These are phyloP conservation scores for Oryzias sinensis DNA, from an alignment of 2,797 vertebrate species.

Conservation along the genomic window DNA sequence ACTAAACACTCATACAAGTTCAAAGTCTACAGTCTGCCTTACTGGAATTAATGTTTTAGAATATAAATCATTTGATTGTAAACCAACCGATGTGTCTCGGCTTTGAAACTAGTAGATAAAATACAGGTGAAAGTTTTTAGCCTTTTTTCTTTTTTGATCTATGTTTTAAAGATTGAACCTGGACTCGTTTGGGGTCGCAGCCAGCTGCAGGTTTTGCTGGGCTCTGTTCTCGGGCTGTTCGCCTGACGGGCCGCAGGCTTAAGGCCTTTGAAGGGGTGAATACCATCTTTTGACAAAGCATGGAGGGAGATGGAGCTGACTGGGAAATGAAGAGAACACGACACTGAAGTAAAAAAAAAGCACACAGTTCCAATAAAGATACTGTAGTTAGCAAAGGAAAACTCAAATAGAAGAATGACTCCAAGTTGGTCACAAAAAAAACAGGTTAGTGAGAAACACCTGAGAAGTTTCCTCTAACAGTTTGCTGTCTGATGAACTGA, in stretches of 20 bases:
- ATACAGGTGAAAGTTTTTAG: too few relatives aligned
- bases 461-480: conserved; percentile 15
- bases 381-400: conserved; percentile 45
- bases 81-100: not conserved
- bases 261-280: conserved; percentile 99
- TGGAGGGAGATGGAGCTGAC: conserved; percentile 82
- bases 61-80: not conserved
- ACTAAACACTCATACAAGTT: too few relatives aligned
- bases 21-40: conserved; percentile 1
- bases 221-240: conserved; percentile 99
- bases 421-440: conserved; percentile 29
- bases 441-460: conserved; percentile 9
- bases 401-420: conserved; percentile 33
- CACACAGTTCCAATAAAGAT: conserved; percentile 35
- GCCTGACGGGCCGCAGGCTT: conserved; percentile 99
- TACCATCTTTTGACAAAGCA: conserved; percentile 99
- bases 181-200: conserved; percentile 57
- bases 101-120: not conserved
- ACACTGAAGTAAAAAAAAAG: conserved; percentile 22
- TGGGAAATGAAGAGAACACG: conserved; percentile 34
- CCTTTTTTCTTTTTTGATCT: too few relatives aligned
- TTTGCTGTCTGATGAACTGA: too few relatives aligned
- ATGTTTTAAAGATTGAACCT: too few relatives aligned
- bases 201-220: conserved; percentile 86
- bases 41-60: not conserved